Base-by-base conservation (phyloP, 2,797 vertebrate species). In the Furcifer pardalis region DNA sequence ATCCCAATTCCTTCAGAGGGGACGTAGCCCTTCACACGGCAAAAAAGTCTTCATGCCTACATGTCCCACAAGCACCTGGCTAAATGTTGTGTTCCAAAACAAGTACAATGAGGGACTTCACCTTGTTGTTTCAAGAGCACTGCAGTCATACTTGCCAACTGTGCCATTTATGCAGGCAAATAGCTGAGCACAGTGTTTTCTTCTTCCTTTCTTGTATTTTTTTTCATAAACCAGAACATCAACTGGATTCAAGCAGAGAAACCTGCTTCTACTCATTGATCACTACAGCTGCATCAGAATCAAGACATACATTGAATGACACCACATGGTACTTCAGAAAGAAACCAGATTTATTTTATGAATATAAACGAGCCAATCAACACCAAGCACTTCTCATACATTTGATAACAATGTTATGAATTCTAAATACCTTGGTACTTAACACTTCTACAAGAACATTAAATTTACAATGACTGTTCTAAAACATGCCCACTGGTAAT, bases 291-390 rank as follows among this genome's bases (percentile, higher is more conserved):
- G 52, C 79, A 69, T 17, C 9, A 13, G 7, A 2, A 1, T 83
- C 63, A 17, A 92, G 91, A 90, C 69, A 85, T 82, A 80, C 63
- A 92, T 89, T 89, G 87, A 94, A 93, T 86, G 86, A 93, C 90
- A 92, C 88, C 92, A 90, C 87, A 83, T 91, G 90, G 87, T 91
- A 89, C 19, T 93, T 97, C 97, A 95, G 97, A 99, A 99, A 97
- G 98, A 98, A 97, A 95, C 96, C 96, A 93, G 96, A 96, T 98
- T 98, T 99, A 99, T 99, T 99, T 96, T 97, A 98, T 99, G 97
- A 97, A 97, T 99, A 99, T 97, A 99, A 99, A 99, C 97, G 97
- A 98, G 97, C 97, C 97, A 96, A 96, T 95, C 96, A 96, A 96
- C 96, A 97, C 96, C 96, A 97, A 97, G 96, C 96, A 97, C 94